Evolutionary conservation across 2,888 invertebrate genomes (phyloP).

Genomic region (Drosophila histrio): DNA sequence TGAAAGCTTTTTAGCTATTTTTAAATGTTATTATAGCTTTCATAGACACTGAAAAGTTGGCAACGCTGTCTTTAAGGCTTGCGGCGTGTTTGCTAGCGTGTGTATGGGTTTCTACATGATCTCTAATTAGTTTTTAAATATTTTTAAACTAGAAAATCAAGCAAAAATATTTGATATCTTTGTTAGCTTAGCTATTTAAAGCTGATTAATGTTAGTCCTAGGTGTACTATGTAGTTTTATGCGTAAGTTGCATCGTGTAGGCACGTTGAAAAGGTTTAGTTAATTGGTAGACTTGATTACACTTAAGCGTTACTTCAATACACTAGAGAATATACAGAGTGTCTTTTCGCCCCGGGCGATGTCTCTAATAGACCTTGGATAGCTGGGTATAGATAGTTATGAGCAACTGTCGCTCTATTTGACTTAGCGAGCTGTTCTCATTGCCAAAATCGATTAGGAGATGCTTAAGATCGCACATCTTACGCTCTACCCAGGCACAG

Average conservation of each 20-base stretch:
- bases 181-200: no score
- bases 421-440: conserved; percentile 64
- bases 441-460: conserved; percentile 66
- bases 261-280: conserved; percentile 61
- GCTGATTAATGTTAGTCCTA: no score
- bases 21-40: no score
- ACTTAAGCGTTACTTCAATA: conserved; percentile 48
- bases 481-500: conserved; percentile 77
- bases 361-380: conserved; percentile 49
- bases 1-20: no score
- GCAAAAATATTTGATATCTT: no score
- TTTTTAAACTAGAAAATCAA: no score
- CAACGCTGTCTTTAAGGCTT: no score
- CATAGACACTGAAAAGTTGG: no score
- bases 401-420: conserved; percentile 57
- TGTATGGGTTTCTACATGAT: no score
- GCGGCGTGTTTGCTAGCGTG: no score
- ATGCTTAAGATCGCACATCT: conserved; percentile 67
- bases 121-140: no score
- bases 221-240: conserved; percentile 5
- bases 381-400: conserved; percentile 53
- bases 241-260: conserved; percentile 52
- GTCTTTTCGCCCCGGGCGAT: neutral
- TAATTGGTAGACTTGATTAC: conserved; percentile 59
- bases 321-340: conserved; percentile 28